Evolutionary conservation across 1,140 invertebrate species (phyloP).

Genomic region (Thaumetopoea pityocampa): DNA sequence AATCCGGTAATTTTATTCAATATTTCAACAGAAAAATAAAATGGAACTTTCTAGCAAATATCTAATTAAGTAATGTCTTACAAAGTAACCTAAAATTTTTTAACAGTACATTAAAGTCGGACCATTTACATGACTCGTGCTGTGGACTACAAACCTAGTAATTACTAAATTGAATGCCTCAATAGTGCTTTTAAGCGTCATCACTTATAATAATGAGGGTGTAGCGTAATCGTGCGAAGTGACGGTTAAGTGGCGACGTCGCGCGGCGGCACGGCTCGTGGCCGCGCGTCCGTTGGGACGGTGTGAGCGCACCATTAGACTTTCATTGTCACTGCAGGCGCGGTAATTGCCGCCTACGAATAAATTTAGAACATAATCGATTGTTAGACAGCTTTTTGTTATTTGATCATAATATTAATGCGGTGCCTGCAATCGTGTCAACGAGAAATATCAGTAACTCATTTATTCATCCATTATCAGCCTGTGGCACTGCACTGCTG

Average conservation of each 20-base stretch:
- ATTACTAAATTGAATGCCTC: conserved; percentile 65
- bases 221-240: conserved; percentile 37
- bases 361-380: conserved; percentile 41
- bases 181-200: conserved; percentile 60
- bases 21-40: too few species aligned
- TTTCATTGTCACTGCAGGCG: conserved; percentile 41
- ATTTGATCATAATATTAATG: too few species aligned
- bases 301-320: conserved; percentile 55
- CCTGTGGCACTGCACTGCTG: too few species aligned
- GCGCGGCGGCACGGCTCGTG: conserved; percentile 34
- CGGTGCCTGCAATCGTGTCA: too few species aligned
- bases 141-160: conserved; percentile 43
- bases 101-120: conserved; percentile 23
- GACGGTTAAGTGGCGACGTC: conserved; percentile 55
- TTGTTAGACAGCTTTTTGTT: background rate
- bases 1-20: too few species aligned
- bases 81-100: too few species aligned
- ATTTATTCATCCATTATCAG: too few species aligned
- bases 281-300: conserved; percentile 5
- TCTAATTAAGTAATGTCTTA: too few species aligned
- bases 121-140: conserved; percentile 21
- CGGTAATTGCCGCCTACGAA: conserved; percentile 29
- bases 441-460: too few species aligned
- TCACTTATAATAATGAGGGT: conserved; percentile 66
- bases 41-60: too few species aligned